A percentile compares a stretch with the other conserved stretches of the same genome.
Evolutionary conservation across 2,888 invertebrate genomes (phyloP).

Genomic region (Drosophila kuntzei): DNA sequence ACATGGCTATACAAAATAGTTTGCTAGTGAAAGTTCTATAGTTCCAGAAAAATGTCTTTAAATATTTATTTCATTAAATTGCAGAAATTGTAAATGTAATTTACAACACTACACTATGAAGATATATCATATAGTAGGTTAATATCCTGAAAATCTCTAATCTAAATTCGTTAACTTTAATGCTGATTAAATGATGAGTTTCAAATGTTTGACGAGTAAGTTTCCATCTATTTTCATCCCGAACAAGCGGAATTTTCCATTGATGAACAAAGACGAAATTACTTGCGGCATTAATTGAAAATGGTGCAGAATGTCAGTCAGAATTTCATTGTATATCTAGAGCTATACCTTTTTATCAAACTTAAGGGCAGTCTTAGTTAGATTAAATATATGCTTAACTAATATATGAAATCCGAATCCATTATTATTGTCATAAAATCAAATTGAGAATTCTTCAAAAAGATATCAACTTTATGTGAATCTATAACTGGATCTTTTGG

Average conservation of each 20-base stretch:
- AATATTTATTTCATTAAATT: no score
- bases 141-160: no score
- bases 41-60: neutral
- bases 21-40: neutral
- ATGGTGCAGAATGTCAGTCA: neutral
- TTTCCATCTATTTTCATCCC: neutral
- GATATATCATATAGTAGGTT: no score
- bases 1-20: slow-evolving; percentile 8
- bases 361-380: neutral
- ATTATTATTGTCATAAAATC: neutral
- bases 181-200: no score
- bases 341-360: neutral
- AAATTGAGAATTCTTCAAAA: neutral
- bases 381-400: neutral
- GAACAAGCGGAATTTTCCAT: neutral
- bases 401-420: neutral
- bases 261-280: neutral
- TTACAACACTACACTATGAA: no score
- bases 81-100: no score
- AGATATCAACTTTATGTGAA: no score
- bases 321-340: neutral
- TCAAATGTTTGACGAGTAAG: neutral
- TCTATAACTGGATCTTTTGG: neutral
- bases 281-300: neutral
- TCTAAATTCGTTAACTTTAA: no score